These are phyloP conservation scores for Epizoanthus scotinus DNA, from an alignment of 92 coral and sea anemone species.

Conservation along the genomic window DNA sequence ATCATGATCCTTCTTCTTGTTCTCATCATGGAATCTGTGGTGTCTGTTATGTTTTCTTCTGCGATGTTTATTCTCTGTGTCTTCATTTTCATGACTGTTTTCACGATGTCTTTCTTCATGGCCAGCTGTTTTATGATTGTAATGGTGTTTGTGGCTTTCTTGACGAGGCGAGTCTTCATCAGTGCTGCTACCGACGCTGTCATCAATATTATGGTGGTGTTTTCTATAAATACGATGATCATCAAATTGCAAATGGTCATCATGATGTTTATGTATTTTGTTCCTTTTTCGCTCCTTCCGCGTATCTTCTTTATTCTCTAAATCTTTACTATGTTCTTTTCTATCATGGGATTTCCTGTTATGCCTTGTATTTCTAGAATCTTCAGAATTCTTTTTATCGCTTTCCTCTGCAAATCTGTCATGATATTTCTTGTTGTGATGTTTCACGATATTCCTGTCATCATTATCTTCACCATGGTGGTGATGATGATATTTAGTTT, in stretches of 20 bases:
- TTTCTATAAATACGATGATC: not conserved
- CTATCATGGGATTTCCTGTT: too few species aligned
- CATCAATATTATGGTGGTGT: not conserved
- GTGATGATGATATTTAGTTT: conserved; percentile 21
- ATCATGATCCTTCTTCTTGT: not conserved
- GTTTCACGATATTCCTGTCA: not conserved
- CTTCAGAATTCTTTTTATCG: not conserved
- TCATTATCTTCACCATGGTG: not conserved
- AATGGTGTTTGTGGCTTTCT: not conserved
- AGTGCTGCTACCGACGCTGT: not conserved
- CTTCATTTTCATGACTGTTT: not conserved
- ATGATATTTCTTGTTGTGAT: not conserved
- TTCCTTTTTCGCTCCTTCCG: not conserved
- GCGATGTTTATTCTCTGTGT: not conserved
- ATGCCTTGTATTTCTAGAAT: not conserved
- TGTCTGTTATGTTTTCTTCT: not conserved
- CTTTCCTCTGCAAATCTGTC: not conserved
- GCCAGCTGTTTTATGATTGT: not conserved
- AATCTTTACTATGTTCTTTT: too few species aligned
- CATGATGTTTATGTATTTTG: not conserved
- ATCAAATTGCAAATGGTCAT: not conserved
- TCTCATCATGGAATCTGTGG: not conserved
- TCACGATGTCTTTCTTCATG: not conserved
- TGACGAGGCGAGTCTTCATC: not conserved
- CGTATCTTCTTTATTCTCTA: not conserved